These are phyloP conservation scores for Chloroceryle aenea DNA, from an alignment of 2,113 vertebrate species.

Conservation along the genomic window DNA sequence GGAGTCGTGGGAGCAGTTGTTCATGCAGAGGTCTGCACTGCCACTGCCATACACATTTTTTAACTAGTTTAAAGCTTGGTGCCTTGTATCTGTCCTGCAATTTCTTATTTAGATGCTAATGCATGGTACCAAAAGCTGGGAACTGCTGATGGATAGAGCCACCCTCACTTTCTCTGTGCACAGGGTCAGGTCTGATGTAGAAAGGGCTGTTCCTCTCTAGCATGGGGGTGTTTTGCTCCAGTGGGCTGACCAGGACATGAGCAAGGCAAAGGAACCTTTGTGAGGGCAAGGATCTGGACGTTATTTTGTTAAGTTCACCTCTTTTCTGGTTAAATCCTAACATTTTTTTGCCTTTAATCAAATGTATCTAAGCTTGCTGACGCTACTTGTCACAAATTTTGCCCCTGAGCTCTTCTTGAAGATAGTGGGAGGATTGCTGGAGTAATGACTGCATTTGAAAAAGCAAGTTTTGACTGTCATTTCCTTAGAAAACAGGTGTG, in stretches of 20 bases:
- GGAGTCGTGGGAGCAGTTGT: background rate
- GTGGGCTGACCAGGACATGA: background rate
- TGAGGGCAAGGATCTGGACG: background rate
- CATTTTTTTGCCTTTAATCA: background rate
- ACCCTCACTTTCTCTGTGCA: background rate
- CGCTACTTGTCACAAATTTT: background rate
- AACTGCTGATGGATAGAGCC: background rate
- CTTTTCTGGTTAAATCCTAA: background rate
- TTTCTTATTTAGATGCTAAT: background rate
- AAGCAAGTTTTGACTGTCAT: background rate
- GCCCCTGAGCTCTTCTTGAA: background rate
- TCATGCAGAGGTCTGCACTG: accelerated
- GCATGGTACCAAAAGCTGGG: background rate
- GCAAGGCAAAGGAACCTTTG: background rate
- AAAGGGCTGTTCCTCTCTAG: background rate
- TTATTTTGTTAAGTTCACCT: background rate
- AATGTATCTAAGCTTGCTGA: background rate
- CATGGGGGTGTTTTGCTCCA: background rate
- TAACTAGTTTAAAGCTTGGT: background rate
- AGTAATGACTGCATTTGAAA: background rate
- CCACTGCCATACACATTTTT: background rate
- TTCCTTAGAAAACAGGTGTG: conserved; percentile 22
- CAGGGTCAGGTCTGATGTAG: background rate
- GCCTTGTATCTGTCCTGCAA: background rate
- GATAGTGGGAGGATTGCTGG: background rate